A percentile compares a stretch with the other conserved stretches of the same genome.
phyloP scores from a whole-genome alignment of 1,140 invertebrate species.

The Rhizoglyphus robini region DNA sequence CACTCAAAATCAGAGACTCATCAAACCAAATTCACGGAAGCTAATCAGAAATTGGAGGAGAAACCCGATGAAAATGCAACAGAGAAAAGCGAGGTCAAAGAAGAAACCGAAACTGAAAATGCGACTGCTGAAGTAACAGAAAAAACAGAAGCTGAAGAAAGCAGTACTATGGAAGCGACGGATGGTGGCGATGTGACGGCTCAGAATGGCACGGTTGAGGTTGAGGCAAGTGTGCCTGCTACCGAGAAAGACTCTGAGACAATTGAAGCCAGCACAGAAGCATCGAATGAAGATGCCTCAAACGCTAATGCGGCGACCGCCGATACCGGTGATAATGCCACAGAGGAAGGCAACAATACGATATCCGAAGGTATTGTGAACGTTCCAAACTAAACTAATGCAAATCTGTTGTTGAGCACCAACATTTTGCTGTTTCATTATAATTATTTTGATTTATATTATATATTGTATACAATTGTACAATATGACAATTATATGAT shows the following conservation, averaged over 20 bases:
- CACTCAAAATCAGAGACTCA: slow-evolving; percentile 7
- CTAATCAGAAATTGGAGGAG: slow-evolving; percentile 2
- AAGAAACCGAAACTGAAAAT: slow-evolving; percentile 21
- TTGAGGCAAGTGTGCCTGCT: background rate
- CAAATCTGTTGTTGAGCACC: background rate
- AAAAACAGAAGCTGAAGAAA: background rate
- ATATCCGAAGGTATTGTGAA: background rate
- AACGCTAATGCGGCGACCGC: background rate
- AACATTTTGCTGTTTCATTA: too few species aligned
- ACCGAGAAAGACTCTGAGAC: background rate
- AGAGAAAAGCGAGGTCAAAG: slow-evolving; percentile 16
- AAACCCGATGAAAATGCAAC: slow-evolving; percentile 27
- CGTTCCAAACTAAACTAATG: background rate
- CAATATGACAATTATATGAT: too few species aligned
- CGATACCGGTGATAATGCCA: background rate
- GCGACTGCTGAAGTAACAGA: background rate
- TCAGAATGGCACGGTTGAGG: background rate
- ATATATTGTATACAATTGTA: too few species aligned
- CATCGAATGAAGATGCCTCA: background rate
- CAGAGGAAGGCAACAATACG: background rate
- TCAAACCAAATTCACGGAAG: slow-evolving; percentile 1
- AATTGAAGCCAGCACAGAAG: background rate
- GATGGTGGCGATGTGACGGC: background rate
- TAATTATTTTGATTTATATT: too few species aligned
- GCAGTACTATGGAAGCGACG: background rate